phyloP scores from a whole-genome alignment of 1,140 invertebrate genomes.

The Bombus waltoni region DNA sequence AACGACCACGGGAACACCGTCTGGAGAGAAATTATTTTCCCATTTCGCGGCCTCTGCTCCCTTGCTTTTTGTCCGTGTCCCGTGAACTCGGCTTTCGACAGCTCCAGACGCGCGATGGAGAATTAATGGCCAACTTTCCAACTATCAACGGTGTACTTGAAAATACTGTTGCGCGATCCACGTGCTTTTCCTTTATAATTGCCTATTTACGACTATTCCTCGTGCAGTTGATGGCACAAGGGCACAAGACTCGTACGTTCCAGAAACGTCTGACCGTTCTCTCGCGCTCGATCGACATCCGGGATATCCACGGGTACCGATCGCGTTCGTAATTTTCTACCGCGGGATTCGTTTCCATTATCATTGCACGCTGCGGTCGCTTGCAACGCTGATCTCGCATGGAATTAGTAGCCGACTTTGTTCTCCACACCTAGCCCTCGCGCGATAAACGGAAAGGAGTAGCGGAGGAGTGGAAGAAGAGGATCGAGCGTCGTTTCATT shows the following conservation, averaged over 20 bases:
- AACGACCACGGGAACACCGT: constrained; percentile 56
- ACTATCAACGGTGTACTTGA: not conserved
- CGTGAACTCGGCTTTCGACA: not conserved
- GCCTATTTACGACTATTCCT: not conserved
- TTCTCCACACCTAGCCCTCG: not conserved
- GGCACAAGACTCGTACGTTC: too few species aligned
- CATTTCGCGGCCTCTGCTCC: constrained; percentile 40
- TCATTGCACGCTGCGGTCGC: too few species aligned
- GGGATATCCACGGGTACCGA: too few species aligned
- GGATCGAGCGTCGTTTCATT: constrained; percentile 40
- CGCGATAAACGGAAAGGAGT: not conserved
- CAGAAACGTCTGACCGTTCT: too few species aligned
- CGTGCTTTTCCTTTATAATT: not conserved
- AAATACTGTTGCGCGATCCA: not conserved
- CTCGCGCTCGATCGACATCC: too few species aligned
- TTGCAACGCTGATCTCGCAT: too few species aligned
- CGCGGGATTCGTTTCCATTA: too few species aligned
- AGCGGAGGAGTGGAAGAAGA: not conserved
- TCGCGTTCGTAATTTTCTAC: too few species aligned
- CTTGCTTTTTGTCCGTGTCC: not conserved
- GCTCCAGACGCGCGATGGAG: not conserved
- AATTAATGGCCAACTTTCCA: constrained; percentile 14
- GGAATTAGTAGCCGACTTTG: not conserved
- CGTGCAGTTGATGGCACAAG: too few species aligned
- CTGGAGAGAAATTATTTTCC: constrained; percentile 64